Percentiles rank a stretch among this genome's conserved stretches.
Conservation (phyloP, 2,113 vertebrate species). For the Etia nguti region DNA sequence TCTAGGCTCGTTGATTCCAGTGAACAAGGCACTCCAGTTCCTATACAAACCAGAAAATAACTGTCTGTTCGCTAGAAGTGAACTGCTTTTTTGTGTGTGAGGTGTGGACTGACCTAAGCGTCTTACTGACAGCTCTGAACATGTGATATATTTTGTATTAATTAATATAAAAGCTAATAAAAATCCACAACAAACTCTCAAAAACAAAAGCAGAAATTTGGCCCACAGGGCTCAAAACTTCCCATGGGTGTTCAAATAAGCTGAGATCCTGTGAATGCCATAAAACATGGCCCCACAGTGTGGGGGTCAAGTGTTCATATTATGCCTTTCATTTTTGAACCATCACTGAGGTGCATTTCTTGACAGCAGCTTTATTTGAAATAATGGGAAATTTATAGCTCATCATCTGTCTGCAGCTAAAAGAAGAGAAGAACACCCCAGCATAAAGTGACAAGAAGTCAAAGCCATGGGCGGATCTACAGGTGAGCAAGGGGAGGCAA, state of each 20-base stretch:
- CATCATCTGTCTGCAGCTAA: neutral
- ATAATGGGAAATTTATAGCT: neutral
- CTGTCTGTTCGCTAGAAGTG: neutral
- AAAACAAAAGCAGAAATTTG: neutral
- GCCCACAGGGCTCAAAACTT: neutral
- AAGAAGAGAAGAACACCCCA: neutral
- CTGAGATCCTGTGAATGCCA: neutral
- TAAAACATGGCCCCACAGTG: neutral
- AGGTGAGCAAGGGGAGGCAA: neutral
- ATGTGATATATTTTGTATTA: neutral
- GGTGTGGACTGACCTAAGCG: rapidly evolving
- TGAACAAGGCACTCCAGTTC: neutral
- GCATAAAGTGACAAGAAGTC: neutral
- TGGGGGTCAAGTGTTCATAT: neutral
- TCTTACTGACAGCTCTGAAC: neutral
- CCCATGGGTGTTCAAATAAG: neutral
- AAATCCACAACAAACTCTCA: neutral
- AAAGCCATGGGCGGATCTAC: neutral
- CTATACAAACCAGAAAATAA: neutral
- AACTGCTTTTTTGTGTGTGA: rapidly evolving
- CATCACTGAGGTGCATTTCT: neutral
- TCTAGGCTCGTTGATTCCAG: rapidly evolving
- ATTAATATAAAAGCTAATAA: neutral
- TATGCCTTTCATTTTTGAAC: neutral
- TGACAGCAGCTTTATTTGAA: neutral